Evolutionary conservation across 92 coral and sea anemone genomes (phyloP).

Genomic region (Parazoanthus atlanticus): DNA sequence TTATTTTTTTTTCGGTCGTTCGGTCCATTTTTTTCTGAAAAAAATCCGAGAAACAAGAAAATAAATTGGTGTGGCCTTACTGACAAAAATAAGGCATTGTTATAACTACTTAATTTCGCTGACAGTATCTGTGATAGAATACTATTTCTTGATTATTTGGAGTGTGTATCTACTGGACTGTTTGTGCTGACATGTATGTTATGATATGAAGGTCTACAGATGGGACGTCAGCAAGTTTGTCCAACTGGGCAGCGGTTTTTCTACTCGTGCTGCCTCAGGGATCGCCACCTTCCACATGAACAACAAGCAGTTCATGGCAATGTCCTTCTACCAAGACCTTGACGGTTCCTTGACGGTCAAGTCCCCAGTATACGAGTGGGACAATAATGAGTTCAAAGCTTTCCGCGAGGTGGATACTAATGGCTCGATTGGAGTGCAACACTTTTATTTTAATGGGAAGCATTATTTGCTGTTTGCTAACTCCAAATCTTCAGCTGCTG

Average conservation of each 20-base stretch:
- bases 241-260: constrained; percentile 54
- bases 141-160: no score
- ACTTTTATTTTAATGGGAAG: constrained; percentile 70
- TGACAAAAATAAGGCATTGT: no score
- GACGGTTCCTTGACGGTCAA: constrained; percentile 65
- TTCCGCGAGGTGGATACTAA: constrained; percentile 78
- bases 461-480: constrained; percentile 86
- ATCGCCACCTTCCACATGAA: constrained; percentile 74
- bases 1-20: no score
- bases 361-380: constrained; percentile 88
- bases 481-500: constrained; percentile 60
- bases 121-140: neutral
- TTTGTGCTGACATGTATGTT: neutral
- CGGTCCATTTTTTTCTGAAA: no score
- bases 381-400: constrained; percentile 47
- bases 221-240: constrained; percentile 67
- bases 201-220: constrained; percentile 66
- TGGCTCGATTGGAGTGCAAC: constrained; percentile 89
- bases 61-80: no score
- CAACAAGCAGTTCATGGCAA: constrained; percentile 68
- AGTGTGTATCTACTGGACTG: no score
- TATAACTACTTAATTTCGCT: no score
- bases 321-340: constrained; percentile 77
- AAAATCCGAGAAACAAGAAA: no score
- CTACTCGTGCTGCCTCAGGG: constrained; percentile 90